phyloP scores from a whole-genome alignment of 2,113 vertebrate species.

The Orthonyx spaldingii region DNA sequence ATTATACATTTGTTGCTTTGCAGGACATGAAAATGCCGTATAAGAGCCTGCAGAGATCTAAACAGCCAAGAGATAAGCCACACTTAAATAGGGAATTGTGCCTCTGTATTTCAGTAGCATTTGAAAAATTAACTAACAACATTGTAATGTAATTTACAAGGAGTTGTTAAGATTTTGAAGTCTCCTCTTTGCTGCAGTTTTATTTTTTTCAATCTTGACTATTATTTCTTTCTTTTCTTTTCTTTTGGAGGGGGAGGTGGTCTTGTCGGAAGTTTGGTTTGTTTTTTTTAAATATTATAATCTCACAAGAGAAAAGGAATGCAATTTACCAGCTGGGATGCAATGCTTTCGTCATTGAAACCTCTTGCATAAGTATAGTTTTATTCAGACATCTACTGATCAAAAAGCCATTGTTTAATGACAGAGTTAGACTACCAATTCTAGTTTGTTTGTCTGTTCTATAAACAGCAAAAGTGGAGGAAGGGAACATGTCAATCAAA shows the following conservation, averaged over 20 bases:
- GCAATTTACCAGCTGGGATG: not conserved
- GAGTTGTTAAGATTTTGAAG: not conserved
- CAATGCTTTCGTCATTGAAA: not conserved
- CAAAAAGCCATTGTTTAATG: not conserved
- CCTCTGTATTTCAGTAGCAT: not conserved
- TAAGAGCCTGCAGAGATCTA: not conserved
- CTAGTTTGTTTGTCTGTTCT: not conserved
- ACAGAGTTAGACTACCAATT: not conserved
- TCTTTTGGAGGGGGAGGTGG: rapidly evolving
- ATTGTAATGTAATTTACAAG: not conserved
- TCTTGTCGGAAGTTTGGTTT: not conserved
- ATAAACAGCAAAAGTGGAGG: not conserved
- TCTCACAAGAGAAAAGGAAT: not conserved
- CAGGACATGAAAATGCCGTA: not conserved
- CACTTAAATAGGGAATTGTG: not conserved
- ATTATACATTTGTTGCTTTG: not conserved
- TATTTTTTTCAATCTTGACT: not conserved
- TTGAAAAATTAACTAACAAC: not conserved
- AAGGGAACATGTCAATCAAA: not conserved
- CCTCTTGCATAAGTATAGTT: not conserved
- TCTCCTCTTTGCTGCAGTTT: not conserved
- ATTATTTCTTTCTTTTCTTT: not conserved
- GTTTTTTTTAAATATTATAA: not conserved
- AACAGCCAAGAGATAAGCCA: not conserved
- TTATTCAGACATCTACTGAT: not conserved